Evolutionary conservation across 2,888 invertebrate genomes (phyloP).

Genomic region (Tetropium fuscum): DNA sequence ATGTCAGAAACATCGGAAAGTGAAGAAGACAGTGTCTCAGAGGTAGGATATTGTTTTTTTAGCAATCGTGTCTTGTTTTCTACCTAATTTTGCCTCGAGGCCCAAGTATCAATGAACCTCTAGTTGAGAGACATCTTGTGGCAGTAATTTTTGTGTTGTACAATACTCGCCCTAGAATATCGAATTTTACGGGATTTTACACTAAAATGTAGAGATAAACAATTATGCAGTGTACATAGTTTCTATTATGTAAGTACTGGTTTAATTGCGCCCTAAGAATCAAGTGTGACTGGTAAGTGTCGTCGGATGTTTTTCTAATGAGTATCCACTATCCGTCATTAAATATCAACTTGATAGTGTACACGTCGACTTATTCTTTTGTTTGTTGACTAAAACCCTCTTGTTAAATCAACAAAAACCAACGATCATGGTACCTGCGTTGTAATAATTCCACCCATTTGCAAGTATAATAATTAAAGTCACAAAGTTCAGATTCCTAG

Average conservation of each 20-base stretch:
- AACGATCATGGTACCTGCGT: conserved; percentile 15
- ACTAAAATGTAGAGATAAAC: conserved; percentile 29
- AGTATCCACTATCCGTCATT: conserved; percentile 33
- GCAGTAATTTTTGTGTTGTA: conserved; percentile 53
- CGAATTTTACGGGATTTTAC: conserved; percentile 40
- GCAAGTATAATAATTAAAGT: conserved; percentile 34
- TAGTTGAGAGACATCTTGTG: conserved; percentile 76
- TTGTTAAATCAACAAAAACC: conserved; percentile 4
- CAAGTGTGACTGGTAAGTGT: conserved; percentile 34
- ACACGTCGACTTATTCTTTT: conserved; percentile 45
- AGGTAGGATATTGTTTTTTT: conserved; percentile 75
- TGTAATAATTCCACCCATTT: conserved; percentile 16
- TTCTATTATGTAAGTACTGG: conserved; percentile 42
- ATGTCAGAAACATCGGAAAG: conserved; percentile 96
- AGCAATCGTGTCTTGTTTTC: conserved; percentile 54
- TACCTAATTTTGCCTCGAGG: conserved; percentile 59
- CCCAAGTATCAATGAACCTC: conserved; percentile 70
- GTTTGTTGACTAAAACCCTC: conserved; percentile 24
- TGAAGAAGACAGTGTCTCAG: conserved; percentile 96
- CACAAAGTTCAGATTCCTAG: conserved; percentile 42
- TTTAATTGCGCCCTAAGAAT: conserved; percentile 35
- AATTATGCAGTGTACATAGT: conserved; percentile 22
- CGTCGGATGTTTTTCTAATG: conserved; percentile 37
- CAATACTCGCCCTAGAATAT: conserved; percentile 45
- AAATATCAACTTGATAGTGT: conserved; percentile 37